phyloP scores from a whole-genome alignment of 2,797 vertebrate genomes.

The Podargus strigoides region DNA sequence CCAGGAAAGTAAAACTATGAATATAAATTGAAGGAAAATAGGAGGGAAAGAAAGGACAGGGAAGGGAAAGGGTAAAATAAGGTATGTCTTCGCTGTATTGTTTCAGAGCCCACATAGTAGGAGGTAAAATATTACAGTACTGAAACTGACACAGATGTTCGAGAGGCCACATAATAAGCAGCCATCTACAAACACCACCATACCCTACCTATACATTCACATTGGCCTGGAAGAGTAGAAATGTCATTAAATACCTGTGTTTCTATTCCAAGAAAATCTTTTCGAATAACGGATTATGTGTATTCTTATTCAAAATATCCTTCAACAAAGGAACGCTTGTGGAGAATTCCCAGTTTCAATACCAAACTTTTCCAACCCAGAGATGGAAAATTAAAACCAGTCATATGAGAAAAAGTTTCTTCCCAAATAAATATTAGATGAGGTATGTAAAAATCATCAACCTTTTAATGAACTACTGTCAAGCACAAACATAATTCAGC shows the following conservation, averaged over 20 bases:
- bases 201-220: not conserved
- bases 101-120: not conserved
- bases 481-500: slow-evolving; percentile 15
- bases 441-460: slow-evolving; percentile 44
- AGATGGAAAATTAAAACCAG: slow-evolving; percentile 36
- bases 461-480: slow-evolving; percentile 35
- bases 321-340: slow-evolving; percentile 34
- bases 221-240: not conserved
- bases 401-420: slow-evolving; percentile 8
- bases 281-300: slow-evolving; percentile 5
- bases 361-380: not conserved
- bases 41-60: not conserved
- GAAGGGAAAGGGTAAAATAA: not conserved
- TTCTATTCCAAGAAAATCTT: not conserved
- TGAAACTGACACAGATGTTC: not conserved
- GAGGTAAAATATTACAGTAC: not conserved
- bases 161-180: not conserved
- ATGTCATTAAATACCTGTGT: not conserved
- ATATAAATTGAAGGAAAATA: not conserved
- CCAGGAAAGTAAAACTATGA: not conserved
- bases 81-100: not conserved
- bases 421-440: slow-evolving; percentile 43
- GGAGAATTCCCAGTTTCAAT: not conserved
- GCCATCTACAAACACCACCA: not conserved
- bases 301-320: slow-evolving; percentile 25